Conservation (phyloP, 2,797 vertebrate species). For the Glossophaga mutica region DNA sequence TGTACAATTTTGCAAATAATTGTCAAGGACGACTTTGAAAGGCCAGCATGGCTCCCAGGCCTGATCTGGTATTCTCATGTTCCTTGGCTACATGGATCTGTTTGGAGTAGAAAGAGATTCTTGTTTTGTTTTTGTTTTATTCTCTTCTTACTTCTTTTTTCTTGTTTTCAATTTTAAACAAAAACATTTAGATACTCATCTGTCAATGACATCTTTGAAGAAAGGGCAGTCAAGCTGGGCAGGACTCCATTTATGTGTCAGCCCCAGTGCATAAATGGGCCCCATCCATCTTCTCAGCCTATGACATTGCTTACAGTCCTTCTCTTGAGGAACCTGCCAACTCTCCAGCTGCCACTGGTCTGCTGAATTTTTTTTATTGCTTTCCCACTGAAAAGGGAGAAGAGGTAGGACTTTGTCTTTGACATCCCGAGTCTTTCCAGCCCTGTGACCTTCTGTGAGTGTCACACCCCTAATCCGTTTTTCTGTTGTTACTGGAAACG, state of each 20-base stretch:
- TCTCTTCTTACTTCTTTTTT: background rate
- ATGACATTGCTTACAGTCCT: conserved; percentile 48
- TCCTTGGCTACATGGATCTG: background rate
- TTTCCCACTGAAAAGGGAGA: conserved; percentile 13
- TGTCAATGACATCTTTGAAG: conserved; percentile 69
- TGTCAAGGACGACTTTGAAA: conserved; percentile 27
- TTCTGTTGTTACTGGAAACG: background rate
- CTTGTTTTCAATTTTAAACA: conserved; percentile 60
- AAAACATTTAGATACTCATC: conserved; percentile 62
- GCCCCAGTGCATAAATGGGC: conserved; percentile 8
- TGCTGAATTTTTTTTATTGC: conserved; percentile 15
- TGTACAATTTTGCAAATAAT: conserved; percentile 39
- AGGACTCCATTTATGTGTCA: conserved; percentile 52
- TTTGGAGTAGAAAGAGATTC: conserved; percentile 37
- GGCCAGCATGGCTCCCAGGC: background rate
- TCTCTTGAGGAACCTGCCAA: conserved; percentile 40
- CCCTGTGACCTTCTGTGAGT: background rate
- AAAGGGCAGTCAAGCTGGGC: conserved; percentile 44
- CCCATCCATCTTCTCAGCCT: conserved; percentile 59
- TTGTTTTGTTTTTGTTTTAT: conserved; percentile 33
- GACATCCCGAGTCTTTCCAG: background rate
- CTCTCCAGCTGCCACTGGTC: conserved; percentile 12
- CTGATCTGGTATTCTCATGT: background rate
- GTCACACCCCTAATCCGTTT: background rate
- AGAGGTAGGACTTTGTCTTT: background rate